phyloP scores from a whole-genome alignment of 1,140 invertebrate genomes.

The Pseudobourletiella spinata region DNA sequence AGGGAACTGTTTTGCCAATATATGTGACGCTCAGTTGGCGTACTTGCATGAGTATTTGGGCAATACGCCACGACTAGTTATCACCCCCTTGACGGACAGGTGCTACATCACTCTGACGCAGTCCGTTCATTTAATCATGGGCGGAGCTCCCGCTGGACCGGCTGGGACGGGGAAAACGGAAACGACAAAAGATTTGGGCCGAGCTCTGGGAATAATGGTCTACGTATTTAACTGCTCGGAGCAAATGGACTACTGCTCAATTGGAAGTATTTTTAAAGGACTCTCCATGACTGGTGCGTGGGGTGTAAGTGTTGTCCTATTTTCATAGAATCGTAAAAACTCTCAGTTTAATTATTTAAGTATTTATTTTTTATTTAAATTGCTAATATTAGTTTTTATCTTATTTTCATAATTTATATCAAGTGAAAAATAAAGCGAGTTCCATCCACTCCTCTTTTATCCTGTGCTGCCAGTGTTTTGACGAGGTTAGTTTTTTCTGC shows the following conservation, averaged over 20 bases:
- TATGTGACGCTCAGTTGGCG: conserved; percentile 89
- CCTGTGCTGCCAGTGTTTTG: conserved; percentile 91
- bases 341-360: not conserved
- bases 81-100: conserved; percentile 89
- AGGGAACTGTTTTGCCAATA: conserved; percentile 89
- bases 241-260: conserved; percentile 52
- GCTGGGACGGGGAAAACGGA: conserved; percentile 92
- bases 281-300: conserved; percentile 75
- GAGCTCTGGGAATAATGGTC: conserved; percentile 92
- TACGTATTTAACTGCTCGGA: conserved; percentile 91
- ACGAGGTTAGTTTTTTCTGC: conserved; percentile 62
- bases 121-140: conserved; percentile 92
- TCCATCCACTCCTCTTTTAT: too few species aligned
- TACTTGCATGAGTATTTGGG: conserved; percentile 86
- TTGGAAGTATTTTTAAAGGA: conserved; percentile 94
- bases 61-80: conserved; percentile 53
- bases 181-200: conserved; percentile 90
- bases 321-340: not conserved
- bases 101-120: conserved; percentile 95
- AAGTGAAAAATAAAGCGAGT: too few species aligned
- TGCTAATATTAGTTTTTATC: too few species aligned
- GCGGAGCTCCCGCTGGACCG: conserved; percentile 73
- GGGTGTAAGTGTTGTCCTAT: conserved; percentile 1
- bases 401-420: too few species aligned
- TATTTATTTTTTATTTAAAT: not conserved